These are phyloP conservation scores for Lerista edwardsae DNA, from an alignment of 2,797 vertebrate genomes.

Conservation along the genomic window DNA sequence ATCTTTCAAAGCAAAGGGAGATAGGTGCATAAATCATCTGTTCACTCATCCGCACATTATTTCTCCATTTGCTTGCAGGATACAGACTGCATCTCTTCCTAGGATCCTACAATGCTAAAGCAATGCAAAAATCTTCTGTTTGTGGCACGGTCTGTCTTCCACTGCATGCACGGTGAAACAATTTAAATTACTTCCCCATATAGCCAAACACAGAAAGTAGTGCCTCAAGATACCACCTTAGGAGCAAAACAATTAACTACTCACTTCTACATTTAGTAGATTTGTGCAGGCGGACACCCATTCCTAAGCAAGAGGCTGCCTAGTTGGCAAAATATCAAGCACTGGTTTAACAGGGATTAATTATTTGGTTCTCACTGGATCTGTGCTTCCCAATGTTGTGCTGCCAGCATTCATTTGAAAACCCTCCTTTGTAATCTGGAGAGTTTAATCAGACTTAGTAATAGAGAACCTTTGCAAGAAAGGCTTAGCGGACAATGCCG, in stretches of 20 bases:
- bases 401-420: background rate
- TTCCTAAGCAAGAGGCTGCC: background rate
- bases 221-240: background rate
- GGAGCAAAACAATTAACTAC: background rate
- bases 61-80: background rate
- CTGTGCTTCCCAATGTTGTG: fast-evolving
- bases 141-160: background rate
- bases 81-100: background rate
- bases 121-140: background rate
- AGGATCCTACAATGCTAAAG: background rate
- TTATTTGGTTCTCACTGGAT: background rate
- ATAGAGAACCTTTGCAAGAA: constrained; percentile 13
- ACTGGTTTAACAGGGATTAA: constrained; percentile 17
- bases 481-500: background rate
- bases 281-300: background rate
- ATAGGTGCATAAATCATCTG: background rate
- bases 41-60: background rate
- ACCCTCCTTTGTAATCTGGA: fast-evolving
- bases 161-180: background rate
- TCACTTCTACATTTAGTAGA: background rate
- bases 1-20: background rate
- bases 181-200: background rate
- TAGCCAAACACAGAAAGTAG: background rate
- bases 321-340: background rate
- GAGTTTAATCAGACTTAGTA: constrained; percentile 14